Percentiles rank a stretch among this genome's conserved stretches.
These are phyloP conservation scores for Limnothrissa miodon DNA, from an alignment of 2,113 vertebrate genomes.

Conservation along the genomic window DNA sequence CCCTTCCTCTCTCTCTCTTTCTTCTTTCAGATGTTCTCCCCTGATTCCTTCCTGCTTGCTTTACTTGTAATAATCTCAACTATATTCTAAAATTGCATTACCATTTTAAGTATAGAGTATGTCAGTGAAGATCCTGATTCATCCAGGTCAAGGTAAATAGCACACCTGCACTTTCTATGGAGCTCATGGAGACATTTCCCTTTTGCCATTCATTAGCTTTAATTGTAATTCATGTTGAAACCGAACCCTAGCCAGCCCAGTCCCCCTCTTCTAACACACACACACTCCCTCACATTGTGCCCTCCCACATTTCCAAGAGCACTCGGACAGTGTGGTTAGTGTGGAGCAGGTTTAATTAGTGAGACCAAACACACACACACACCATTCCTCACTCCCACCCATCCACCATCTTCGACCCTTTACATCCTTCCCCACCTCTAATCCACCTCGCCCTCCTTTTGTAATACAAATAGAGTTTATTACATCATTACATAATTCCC, in stretches of 20 bases:
- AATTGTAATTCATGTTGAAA: too few relatives aligned
- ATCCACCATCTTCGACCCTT: not conserved
- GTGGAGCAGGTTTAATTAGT: not conserved
- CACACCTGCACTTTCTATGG: too few relatives aligned
- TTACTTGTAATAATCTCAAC: not conserved
- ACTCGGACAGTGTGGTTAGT: not conserved
- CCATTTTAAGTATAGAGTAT: too few relatives aligned
- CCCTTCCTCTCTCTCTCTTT: slow-evolving; percentile 27
- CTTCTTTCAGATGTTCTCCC: slow-evolving; percentile 42
- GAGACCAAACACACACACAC: too few relatives aligned
- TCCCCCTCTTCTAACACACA: not conserved
- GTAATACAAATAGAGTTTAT: slow-evolving; percentile 59
- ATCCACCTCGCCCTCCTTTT: slow-evolving; percentile 36
- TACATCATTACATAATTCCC: slow-evolving; percentile 48
- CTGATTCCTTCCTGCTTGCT: not conserved
- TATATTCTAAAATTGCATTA: not conserved
- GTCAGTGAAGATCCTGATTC: too few relatives aligned
- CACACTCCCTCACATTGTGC: too few relatives aligned
- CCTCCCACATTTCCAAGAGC: too few relatives aligned
- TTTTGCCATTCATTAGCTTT: too few relatives aligned
- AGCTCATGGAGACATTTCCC: too few relatives aligned
- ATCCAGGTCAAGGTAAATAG: too few relatives aligned
- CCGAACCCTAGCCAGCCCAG: too few relatives aligned
- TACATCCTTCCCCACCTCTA: not conserved
- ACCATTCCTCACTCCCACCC: not conserved